Conservation (phyloP, 2,797 vertebrate species). For the Pristis pectinata region DNA sequence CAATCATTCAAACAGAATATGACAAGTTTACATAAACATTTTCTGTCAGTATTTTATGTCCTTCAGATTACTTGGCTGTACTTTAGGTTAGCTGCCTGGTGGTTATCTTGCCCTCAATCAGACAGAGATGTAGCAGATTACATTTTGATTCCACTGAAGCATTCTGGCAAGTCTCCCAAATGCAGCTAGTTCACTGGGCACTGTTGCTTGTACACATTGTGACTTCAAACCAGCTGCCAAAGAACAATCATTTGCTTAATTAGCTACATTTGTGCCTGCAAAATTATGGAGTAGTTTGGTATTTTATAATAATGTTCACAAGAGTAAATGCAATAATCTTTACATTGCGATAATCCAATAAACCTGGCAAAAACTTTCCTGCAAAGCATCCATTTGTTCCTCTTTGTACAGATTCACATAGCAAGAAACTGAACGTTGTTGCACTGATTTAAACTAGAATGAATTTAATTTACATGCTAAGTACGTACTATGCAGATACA, state of each 20-base stretch:
- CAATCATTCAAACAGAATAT: not conserved
- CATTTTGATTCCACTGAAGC: not conserved
- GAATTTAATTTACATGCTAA: not conserved
- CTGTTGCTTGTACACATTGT: not conserved
- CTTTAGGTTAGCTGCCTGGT: not conserved
- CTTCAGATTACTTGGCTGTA: not conserved
- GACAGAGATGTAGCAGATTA: not conserved
- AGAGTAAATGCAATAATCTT: not conserved
- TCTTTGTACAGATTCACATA: not conserved
- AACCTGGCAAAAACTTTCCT: not conserved
- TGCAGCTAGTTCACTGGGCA: not conserved
- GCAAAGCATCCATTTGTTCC: no score
- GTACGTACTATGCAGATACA: not conserved
- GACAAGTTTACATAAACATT: not conserved
- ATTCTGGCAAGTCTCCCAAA: not conserved
- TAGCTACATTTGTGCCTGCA: not conserved
- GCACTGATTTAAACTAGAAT: not conserved
- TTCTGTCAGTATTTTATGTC: not conserved
- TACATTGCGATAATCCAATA: not conserved
- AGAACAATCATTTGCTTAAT: not conserved
- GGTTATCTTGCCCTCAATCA: constrained; percentile 21
- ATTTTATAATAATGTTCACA: not conserved
- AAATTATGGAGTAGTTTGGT: not conserved
- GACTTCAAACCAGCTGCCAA: not conserved
- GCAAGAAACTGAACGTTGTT: not conserved